These are phyloP conservation scores for Chirona hameri DNA, from an alignment of 2,888 invertebrate genomes.

Conservation along the genomic window DNA sequence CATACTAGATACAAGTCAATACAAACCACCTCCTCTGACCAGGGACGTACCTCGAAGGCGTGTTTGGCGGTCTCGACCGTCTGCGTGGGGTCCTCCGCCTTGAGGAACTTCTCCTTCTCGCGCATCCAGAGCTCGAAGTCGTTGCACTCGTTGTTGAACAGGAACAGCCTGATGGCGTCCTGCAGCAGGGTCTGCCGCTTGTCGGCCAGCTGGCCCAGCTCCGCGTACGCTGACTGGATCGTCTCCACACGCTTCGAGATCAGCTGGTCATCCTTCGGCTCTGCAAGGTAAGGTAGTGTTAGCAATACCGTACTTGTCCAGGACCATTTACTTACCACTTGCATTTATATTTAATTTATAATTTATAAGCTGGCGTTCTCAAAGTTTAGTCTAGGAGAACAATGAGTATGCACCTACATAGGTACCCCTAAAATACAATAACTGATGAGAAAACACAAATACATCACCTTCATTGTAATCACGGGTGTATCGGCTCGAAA, in stretches of 20 bases:
- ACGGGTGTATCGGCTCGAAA: no score
- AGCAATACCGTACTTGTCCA: not conserved
- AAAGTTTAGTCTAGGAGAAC: no score
- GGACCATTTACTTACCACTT: no score
- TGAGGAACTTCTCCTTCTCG: constrained; percentile 84
- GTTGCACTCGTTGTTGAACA: constrained; percentile 94
- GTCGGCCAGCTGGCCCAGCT: constrained; percentile 56
- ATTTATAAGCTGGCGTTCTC: no score
- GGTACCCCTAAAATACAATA: no score
- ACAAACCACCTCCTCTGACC: no score
- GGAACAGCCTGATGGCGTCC: constrained; percentile 86
- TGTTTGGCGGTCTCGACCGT: constrained; percentile 88
- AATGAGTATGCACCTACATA: no score
- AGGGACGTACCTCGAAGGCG: constrained; percentile 72
- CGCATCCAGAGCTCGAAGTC: constrained; percentile 97
- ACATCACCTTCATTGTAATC: no score
- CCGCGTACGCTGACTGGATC: constrained; percentile 75
- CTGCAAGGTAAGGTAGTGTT: not conserved
- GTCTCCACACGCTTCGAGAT: constrained; percentile 58
- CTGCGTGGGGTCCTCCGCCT: constrained; percentile 75
- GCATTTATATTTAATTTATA: no score
- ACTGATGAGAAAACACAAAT: no score
- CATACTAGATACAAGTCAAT: no score
- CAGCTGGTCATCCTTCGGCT: not conserved
- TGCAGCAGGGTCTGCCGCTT: constrained; percentile 78